Base-by-base conservation (phyloP, 1,140 invertebrate species). In the Eubasilissa regina region DNA sequence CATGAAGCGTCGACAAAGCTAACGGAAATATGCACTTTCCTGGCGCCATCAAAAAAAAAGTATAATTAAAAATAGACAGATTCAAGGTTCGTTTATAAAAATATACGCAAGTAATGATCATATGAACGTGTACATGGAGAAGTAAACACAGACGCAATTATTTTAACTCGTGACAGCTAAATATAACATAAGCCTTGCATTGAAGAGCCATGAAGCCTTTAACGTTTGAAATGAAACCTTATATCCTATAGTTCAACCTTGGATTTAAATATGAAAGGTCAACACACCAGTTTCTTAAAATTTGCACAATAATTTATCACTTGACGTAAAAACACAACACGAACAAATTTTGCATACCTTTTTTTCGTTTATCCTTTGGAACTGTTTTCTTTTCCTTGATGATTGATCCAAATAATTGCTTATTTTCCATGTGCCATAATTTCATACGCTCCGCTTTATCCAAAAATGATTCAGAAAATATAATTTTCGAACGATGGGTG, bases 341-440 rank as follows among this genome's bases (percentile, higher is more conserved):
- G 13, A 3, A 51, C 15, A 72, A 76, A 48, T 64, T 13, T 21
- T 44, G 64, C 13, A 45, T 64, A 80, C 79, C 79, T 80, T 43
- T 76, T 56, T 70, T 80, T 19, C 72, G 68, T 53, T 81, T 70
- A 1, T 77, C n/a, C 75, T 83, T 83, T 6, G 66, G 60, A 70
- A 84, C 85, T 55, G 85, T 68, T 55, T 80, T 79, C 55, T 83
- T 83, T 0, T 83, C 84, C 74, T 86, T 84, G 0, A 86, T 4
- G 4, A 86, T 15, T 12, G 80, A 66, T 0, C 85, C 86, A 70
- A 83, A 87, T 10, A 84, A 12, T 9, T 78, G 19, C 75, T 85
- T 84, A 58, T 85, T 81, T 25, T 86, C 84, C 60, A 81, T 77
- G 72, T 84, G 80, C 75, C 84, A 70, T 45, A 79, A 66, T 79